These are phyloP conservation scores for Coelogynopora nodosa DNA, from an alignment of 2,888 invertebrate species.

Conservation along the genomic window DNA sequence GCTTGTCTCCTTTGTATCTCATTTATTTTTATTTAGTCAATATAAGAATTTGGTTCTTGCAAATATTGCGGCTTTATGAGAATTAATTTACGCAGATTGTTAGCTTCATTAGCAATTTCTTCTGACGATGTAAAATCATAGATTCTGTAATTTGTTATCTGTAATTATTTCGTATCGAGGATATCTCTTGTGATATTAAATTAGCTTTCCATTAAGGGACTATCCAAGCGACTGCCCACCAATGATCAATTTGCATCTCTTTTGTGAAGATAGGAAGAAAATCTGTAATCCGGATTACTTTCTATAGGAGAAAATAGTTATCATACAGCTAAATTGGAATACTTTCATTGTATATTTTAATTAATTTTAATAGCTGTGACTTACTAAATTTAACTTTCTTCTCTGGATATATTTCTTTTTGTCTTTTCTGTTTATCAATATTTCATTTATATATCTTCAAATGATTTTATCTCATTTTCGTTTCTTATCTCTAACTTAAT, in stretches of 20 bases:
- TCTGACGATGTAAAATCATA: not conserved
- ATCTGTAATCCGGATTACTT: not conserved
- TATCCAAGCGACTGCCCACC: not conserved
- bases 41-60: too few species aligned
- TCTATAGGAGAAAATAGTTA: not conserved
- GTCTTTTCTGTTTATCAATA: too few species aligned
- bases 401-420: too few species aligned
- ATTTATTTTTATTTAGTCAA: not conserved
- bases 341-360: too few species aligned
- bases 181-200: not conserved
- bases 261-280: conserved; percentile 14
- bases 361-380: too few species aligned
- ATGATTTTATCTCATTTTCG: too few species aligned
- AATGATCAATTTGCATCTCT: not conserved
- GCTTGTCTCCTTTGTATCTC: not conserved
- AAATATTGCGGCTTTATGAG: not conserved
- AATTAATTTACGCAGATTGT: not conserved
- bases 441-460: too few species aligned
- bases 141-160: not conserved
- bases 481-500: too few species aligned
- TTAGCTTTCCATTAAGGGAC: not conserved
- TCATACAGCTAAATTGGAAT: too few species aligned
- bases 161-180: not conserved
- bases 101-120: not conserved
- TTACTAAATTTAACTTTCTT: too few species aligned